Base-by-base conservation (phyloP, 2,797 vertebrate species). In the Epinephelus awoara region DNA sequence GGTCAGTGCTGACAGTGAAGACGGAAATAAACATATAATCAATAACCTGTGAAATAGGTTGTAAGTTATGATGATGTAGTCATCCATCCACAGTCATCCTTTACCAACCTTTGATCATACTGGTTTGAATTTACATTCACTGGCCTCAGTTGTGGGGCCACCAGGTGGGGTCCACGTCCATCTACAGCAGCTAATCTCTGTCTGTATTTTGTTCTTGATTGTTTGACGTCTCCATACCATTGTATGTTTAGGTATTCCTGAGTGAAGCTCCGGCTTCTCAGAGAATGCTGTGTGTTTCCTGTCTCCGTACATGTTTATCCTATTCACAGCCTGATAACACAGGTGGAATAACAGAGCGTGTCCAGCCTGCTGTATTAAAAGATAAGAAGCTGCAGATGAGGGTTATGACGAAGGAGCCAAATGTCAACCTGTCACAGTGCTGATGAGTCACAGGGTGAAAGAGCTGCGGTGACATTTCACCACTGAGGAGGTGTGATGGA, bases 311-410 rank as follows among this genome's bases (percentile, higher is more conserved):
- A 12, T 74, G 79, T 88, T 68, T 42, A 40, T 69, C 65, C 75
- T 51, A 61, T 73, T 64, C 29, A 2, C 6, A 2, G 46, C 12
- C 67, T 14, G 84, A 86, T 86, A 81, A 76, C 49, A 1, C 21
- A 8, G 25, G 21, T 55, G 5, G 51, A 71, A 55, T 59, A 51
- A 38, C 65, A 21, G 82, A 66, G 73, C 25, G 11, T 9, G 50
- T 67, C 42, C 21, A 13, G 11, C 49, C 74, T 10, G 63, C 77
- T 75, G 77, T 2, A 67, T 34, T 13, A 46, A 46, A 47, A 77
- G 86, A 90, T 88, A 82, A 88, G 82, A 62, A 19, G 78, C 75
- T n/a, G 70, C 56, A 77, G 82, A 82, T 40, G 63, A 75, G 61
- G 75, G 72, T 65, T 56, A 84, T 3, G 44, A 59, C 56, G 7